A percentile compares a stretch with the other conserved stretches of the same genome.
These are phyloP conservation scores for Drosophila elegans DNA, from an alignment of 1,140 invertebrate species.

Conservation along the genomic window DNA sequence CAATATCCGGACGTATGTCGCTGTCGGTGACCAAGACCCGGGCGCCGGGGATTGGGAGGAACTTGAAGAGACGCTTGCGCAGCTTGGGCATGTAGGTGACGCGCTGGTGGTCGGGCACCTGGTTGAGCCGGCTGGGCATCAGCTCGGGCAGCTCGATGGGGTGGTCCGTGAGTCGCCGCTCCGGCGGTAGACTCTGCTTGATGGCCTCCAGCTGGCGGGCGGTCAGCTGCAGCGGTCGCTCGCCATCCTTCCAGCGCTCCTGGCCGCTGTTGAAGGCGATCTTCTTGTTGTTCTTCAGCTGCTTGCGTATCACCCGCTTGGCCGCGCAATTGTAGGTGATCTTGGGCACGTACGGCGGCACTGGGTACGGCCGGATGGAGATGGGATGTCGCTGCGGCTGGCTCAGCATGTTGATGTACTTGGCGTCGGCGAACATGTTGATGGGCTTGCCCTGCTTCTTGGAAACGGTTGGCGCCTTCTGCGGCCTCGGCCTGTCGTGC, in stretches of 20 bases:
- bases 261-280: conserved; percentile 74
- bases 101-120: conserved; percentile 60
- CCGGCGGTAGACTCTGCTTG: conserved; percentile 53
- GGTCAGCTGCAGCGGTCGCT: conserved; percentile 55
- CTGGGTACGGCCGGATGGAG: conserved; percentile 20
- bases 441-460: conserved; percentile 63
- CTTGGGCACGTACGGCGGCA: conserved; percentile 36
- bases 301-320: conserved; percentile 61
- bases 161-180: conserved; percentile 55
- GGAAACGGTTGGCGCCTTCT: conserved; percentile 1
- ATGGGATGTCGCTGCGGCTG: conserved; percentile 43
- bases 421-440: conserved; percentile 67
- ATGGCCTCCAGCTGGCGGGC: conserved; percentile 55
- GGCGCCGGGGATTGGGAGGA: conserved; percentile 67
- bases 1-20: conserved; percentile 60
- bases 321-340: conserved; percentile 70
- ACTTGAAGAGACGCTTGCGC: conserved; percentile 74
- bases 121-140: conserved; percentile 34
- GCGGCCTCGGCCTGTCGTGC: conserved; percentile 16
- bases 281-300: conserved; percentile 78
- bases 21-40: conserved; percentile 70
- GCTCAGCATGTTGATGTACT: conserved; percentile 71
- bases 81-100: conserved; percentile 63
- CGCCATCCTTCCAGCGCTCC: conserved; percentile 70
- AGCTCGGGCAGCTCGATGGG: conserved; percentile 34